Conservation (phyloP, 2,888 invertebrate species). For the Drosophila affinis region DNA sequence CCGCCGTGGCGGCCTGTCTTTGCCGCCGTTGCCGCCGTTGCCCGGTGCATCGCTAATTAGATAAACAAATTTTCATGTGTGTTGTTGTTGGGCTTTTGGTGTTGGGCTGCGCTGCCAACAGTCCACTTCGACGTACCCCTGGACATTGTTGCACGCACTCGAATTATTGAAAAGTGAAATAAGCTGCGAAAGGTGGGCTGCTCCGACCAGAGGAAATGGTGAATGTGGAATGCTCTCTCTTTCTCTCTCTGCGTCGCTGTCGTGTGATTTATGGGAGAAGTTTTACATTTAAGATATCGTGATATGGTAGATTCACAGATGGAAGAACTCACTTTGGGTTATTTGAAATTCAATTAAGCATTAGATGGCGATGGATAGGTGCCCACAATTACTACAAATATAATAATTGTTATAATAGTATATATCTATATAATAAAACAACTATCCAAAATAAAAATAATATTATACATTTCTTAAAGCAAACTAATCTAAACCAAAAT, state of each 20-base stretch:
- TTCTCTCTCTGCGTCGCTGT: conserved; percentile 1
- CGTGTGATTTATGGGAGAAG: not conserved
- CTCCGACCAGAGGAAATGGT: not conserved
- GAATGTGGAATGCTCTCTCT: conserved; percentile 17
- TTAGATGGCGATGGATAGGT: too few species aligned
- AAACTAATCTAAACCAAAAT: too few species aligned
- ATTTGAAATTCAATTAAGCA: too few species aligned
- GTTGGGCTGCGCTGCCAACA: conserved; percentile 13
- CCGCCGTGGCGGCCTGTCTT: conserved; percentile 36
- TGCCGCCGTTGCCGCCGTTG: conserved; percentile 48
- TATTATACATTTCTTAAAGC: too few species aligned
- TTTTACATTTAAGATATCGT: too few species aligned
- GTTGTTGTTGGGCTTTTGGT: not conserved
- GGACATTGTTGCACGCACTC: conserved; percentile 76
- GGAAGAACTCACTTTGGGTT: too few species aligned
- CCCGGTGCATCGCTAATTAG: conserved; percentile 73
- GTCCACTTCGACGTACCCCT: conserved; percentile 16
- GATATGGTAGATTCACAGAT: too few species aligned
- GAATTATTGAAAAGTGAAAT: conserved; percentile 75
- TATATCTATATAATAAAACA: too few species aligned
- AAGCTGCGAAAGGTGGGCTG: conserved; percentile 23
- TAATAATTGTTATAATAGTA: too few species aligned
- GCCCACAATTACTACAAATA: too few species aligned
- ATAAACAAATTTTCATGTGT: conserved; percentile 66
- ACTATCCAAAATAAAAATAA: too few species aligned